Evolutionary conservation across 1,140 invertebrate species (phyloP), one percentile per base, ranked within the genome.

Genomic region (Hylaeus volcanicus): DNA sequence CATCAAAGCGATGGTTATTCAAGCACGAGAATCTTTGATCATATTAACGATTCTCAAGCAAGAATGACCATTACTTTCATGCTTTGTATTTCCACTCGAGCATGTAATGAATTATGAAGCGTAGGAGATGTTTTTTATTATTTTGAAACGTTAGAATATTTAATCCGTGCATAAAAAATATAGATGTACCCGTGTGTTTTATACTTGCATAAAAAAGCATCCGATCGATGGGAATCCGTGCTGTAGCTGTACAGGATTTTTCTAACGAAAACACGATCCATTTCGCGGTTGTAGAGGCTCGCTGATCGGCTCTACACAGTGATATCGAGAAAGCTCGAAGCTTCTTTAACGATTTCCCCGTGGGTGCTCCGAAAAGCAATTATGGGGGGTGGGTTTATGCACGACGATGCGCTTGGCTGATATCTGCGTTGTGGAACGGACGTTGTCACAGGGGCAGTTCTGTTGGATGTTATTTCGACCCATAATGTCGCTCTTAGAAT

Each of bases 291-390:
- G 5, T 1, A 26, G n/a, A 5, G 5, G 14, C 14, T n/a, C 11
- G 1, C 26, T 14, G 26, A 26, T 26, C 60, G 53, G 58, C 60
- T 56, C 48, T 15, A 37, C 15, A 39, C 41, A 9, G 6, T 4
- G 70, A 3, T 66, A 80, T 68, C 55, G 56, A 75, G 39, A 60
- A 51, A 80, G 63, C 55, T 66, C 56, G 11, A 15, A 51, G 63
- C 63, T 75, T 68, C 45, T 64, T 81, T 69, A 63, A 75, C 64
- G 56, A 39, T 75, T 80, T 81, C 45, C 55, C 58, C 55, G 73
- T 5, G n/a, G 73, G 12, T 61, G 56, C 66, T 60, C 41, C 56
- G 79, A 75, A 75, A 81, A 81, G 64, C 79, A 81, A 81, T 81
- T 81, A 81, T 48, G 64, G 61, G 26, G 65, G 55, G 73, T 72